Percentiles rank a stretch among this genome's conserved stretches.
phyloP scores from a whole-genome alignment of 2,888 invertebrate genomes.

The Shargacucullia verbasci region DNA sequence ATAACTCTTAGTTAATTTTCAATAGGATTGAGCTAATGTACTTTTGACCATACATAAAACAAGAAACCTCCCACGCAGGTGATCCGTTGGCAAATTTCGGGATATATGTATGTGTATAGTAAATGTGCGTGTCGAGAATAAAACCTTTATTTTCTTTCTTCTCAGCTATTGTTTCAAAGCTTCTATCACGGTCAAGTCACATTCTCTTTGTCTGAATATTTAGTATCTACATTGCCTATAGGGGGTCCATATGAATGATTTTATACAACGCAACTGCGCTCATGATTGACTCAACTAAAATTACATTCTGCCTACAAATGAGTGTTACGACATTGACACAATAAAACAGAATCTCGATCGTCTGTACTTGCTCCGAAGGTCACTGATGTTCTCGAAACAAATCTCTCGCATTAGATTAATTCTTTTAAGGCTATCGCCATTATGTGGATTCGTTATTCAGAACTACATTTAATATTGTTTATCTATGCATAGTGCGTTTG shows the following conservation, averaged over 20 bases:
- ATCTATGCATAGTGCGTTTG: slow-evolving; percentile 3
- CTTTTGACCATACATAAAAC: too few species aligned
- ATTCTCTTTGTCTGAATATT: too few species aligned
- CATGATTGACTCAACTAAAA: slow-evolving; percentile 5
- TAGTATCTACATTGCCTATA: neutral
- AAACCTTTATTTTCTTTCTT: too few species aligned
- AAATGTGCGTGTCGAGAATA: too few species aligned
- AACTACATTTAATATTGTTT: slow-evolving; percentile 6
- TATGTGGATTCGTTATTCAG: slow-evolving; percentile 9
- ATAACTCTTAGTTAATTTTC: too few species aligned
- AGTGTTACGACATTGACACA: slow-evolving; percentile 41
- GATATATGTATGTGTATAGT: too few species aligned
- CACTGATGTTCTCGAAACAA: slow-evolving; percentile 19
- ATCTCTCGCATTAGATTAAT: slow-evolving; percentile 19
- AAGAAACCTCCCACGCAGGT: too few species aligned
- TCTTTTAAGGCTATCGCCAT: slow-evolving; percentile 4
- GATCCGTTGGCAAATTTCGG: too few species aligned
- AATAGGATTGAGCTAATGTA: too few species aligned
- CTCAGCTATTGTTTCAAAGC: too few species aligned
- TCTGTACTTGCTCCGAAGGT: slow-evolving; percentile 22
- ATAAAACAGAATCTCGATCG: slow-evolving; percentile 18
- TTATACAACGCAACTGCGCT: neutral
- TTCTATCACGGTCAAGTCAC: too few species aligned
- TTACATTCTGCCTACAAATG: slow-evolving; percentile 6
- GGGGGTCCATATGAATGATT: neutral